Evolutionary conservation across 2,888 invertebrate genomes (phyloP).

Genomic region (Drosophila neonasuta): DNA sequence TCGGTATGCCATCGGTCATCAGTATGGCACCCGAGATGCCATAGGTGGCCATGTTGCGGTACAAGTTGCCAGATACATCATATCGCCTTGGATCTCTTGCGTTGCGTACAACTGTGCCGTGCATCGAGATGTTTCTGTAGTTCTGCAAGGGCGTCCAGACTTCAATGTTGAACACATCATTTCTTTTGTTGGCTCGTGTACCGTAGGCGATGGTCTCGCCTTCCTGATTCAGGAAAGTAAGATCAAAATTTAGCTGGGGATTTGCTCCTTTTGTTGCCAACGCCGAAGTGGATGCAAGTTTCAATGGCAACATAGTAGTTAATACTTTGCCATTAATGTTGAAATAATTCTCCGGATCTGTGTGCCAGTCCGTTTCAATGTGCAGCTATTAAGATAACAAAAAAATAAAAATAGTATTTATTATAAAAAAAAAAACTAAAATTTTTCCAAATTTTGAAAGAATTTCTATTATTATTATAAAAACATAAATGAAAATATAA

Average conservation of each 20-base stretch:
- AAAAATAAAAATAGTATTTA: background rate
- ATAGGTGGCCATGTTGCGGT: constrained; percentile 82
- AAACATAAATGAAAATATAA: too few species aligned
- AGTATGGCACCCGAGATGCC: constrained; percentile 82
- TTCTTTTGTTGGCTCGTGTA: constrained; percentile 74
- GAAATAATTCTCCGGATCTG: constrained; percentile 82
- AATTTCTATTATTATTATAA: background rate
- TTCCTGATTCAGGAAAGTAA: constrained; percentile 69
- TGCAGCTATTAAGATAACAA: constrained; percentile 61
- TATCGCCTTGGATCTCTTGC: constrained; percentile 66
- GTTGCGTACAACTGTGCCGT: constrained; percentile 73
- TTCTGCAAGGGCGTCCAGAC: constrained; percentile 80
- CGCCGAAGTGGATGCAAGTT: constrained; percentile 73
- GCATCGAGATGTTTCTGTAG: constrained; percentile 80
- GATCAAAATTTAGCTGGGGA: constrained; percentile 75
- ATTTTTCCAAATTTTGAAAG: too few species aligned
- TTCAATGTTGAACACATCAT: constrained; percentile 80
- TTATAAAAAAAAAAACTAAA: background rate
- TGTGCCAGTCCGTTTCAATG: constrained; percentile 83
- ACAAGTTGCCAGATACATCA: constrained; percentile 82
- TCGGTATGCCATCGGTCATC: constrained; percentile 81
- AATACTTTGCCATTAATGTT: constrained; percentile 82
- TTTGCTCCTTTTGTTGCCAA: constrained; percentile 69
- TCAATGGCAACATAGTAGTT: constrained; percentile 80
- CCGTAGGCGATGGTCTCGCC: constrained; percentile 78